Base-by-base conservation (phyloP, 2,888 invertebrate genomes). In the Torymus aiolomorphi region DNA sequence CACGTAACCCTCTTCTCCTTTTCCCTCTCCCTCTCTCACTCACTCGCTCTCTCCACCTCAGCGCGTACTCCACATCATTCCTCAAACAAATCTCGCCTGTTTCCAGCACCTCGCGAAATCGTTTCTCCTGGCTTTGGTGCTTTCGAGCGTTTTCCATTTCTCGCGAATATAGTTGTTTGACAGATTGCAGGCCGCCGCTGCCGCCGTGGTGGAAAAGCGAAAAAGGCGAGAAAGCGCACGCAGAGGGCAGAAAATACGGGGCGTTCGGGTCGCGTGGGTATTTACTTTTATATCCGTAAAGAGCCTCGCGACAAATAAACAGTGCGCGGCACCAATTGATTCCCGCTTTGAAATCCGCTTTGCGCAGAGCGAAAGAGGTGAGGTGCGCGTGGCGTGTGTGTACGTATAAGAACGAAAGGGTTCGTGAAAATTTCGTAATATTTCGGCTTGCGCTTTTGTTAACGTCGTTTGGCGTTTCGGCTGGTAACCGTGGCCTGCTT, bases 241-340 rank as follows among this genome's bases (percentile, higher is more conserved):
- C 1, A 42, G 12, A n/a, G 10, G 16, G 42, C n/a, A 61, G 49
- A 4, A 49, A 65, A n/a, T n/a, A n/a, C n/a, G 52, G 54, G 11
- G 57, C 2, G 52, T 72, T 31, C 5, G 8, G 16, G 20, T 63
- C 52, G 31, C 52, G 42, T n/a, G n/a, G 42, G 63, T 62, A 69
- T 70, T 67, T 78, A 72, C 67, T 78, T 73, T 78, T 78, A 59
- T 62, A 54, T 65, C 13, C 13, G n/a, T 67, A 78, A 78, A 67
- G 52, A 65, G 49, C n/a, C 57, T 71, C 52, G 66, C 18, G 11
- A 63, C n/a, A 56, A 63, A 70, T 56, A 51, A 63, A 54, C 54
- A 76, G 63, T n/a, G n/a, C n/a, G n/a, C n/a, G n/a, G n/a, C n/a
- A n/a, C n/a, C n/a, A n/a, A n/a, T n/a, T n/a, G n/a, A n/a, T n/a